Evolutionary conservation across 2,113 vertebrate genomes (phyloP).

Genomic region (Gopherus flavomarginatus): DNA sequence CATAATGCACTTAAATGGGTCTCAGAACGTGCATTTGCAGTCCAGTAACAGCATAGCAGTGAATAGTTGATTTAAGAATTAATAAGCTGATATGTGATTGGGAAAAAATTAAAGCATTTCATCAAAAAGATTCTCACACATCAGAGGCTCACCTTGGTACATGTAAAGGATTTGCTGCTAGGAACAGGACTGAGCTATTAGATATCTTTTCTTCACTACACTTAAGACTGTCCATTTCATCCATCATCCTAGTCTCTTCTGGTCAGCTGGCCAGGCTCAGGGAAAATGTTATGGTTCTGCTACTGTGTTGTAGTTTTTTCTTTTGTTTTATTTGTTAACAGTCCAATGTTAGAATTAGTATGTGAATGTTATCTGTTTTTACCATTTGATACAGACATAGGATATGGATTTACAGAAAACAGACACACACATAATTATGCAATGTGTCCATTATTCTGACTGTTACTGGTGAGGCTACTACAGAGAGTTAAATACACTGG

Average conservation of each 20-base stretch:
- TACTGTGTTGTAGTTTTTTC: neutral
- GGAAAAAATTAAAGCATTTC: slow-evolving; percentile 48
- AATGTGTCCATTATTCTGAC: neutral
- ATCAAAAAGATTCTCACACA: slow-evolving; percentile 34
- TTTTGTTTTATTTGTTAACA: neutral
- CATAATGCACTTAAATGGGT: slow-evolving; percentile 46
- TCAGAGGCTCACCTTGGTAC: slow-evolving; percentile 2
- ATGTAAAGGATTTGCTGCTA: neutral
- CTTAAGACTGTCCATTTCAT: neutral
- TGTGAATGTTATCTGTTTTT: neutral
- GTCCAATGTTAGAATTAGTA: neutral
- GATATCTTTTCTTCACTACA: neutral
- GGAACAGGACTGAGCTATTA: slow-evolving; percentile 5
- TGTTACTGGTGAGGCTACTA: neutral
- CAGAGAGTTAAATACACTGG: neutral
- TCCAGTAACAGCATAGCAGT: slow-evolving; percentile 23
- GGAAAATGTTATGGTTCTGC: neutral
- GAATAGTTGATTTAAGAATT: slow-evolving; percentile 64
- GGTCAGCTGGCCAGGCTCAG: neutral
- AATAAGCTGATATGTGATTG: slow-evolving; percentile 32
- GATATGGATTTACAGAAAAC: neutral
- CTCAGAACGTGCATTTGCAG: slow-evolving; percentile 38
- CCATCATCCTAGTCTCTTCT: neutral
- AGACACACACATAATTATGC: neutral
- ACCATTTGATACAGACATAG: neutral